Evolutionary conservation across 30 jellyfish, hydroid and myxozoan species (phyloP).

Genomic region (Clytia hemisphaerica): DNA sequence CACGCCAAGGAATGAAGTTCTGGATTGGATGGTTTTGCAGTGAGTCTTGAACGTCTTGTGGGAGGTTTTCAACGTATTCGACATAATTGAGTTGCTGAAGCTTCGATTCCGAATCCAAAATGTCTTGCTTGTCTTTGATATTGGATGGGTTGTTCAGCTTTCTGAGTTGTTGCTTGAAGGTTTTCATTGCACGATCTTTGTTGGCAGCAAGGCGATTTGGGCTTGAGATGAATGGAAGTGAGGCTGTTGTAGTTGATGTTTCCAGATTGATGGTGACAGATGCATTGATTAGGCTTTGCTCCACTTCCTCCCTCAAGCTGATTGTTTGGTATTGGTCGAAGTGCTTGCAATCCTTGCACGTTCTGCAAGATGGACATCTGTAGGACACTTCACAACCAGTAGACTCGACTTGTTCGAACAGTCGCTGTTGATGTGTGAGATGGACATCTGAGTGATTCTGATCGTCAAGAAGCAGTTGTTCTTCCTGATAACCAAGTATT

Average conservation of each 20-base stretch:
- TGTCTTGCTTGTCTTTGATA: background rate
- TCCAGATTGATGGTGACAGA: background rate
- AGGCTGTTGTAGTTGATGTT: background rate
- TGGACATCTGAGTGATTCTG: too few relatives aligned
- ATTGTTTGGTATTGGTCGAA: background rate
- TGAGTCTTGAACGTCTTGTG: too few relatives aligned
- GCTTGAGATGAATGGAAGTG: background rate
- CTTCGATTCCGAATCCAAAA: background rate
- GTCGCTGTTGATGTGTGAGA: too few relatives aligned
- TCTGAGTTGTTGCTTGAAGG: background rate
- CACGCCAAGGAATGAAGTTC: too few relatives aligned
- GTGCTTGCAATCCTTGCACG: background rate
- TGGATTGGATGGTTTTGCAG: too few relatives aligned
- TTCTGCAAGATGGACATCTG: background rate
- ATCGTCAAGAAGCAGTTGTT: background rate
- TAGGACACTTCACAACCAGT: background rate
- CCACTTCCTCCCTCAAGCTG: constrained; percentile 5
- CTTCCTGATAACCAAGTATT: background rate
- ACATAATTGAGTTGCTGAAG: background rate
- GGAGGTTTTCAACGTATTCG: background rate
- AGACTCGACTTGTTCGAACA: background rate
- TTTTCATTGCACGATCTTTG: constrained; percentile 7
- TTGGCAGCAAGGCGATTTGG: background rate
- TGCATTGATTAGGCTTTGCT: background rate
- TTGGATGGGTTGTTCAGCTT: background rate